These are phyloP conservation scores for Pseudorectes ferrugineus DNA, from an alignment of 2,113 vertebrate genomes.

Conservation along the genomic window DNA sequence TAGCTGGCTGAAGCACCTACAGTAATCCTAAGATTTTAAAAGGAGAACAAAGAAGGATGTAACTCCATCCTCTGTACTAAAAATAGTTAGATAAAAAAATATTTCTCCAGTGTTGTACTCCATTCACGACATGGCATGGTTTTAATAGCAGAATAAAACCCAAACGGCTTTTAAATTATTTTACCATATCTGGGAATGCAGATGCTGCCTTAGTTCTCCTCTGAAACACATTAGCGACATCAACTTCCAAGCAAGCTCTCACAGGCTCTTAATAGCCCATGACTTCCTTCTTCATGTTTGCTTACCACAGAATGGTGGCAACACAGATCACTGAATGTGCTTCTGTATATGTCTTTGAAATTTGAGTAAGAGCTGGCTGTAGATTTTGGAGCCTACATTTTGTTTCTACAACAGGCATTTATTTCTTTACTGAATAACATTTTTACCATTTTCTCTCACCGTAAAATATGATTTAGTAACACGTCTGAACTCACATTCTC, in stretches of 20 bases:
- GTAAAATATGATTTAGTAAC: not conserved
- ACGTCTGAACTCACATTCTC: not conserved
- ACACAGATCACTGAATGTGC: not conserved
- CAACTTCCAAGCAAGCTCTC: not conserved
- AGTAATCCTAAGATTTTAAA: not conserved
- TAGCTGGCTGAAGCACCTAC: not conserved
- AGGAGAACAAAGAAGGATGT: not conserved
- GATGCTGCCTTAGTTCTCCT: not conserved
- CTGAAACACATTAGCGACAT: not conserved
- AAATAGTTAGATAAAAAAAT: not conserved
- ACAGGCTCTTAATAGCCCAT: not conserved
- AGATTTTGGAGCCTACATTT: not conserved
- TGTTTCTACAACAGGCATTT: not conserved
- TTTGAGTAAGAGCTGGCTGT: not conserved
- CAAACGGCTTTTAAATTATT: not conserved
- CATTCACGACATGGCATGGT: not conserved
- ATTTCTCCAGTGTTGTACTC: not conserved
- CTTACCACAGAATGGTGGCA: not conserved
- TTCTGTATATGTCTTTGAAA: not conserved
- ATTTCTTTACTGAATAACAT: not conserved
- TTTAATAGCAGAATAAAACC: not conserved
- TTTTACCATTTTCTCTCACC: not conserved
- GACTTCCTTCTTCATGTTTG: not conserved
- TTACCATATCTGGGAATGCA: not conserved
- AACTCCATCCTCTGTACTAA: not conserved